Evolutionary conservation across 64 coral and sea anemone genomes (phyloP).

Genomic region (Montipora efflorescens): DNA sequence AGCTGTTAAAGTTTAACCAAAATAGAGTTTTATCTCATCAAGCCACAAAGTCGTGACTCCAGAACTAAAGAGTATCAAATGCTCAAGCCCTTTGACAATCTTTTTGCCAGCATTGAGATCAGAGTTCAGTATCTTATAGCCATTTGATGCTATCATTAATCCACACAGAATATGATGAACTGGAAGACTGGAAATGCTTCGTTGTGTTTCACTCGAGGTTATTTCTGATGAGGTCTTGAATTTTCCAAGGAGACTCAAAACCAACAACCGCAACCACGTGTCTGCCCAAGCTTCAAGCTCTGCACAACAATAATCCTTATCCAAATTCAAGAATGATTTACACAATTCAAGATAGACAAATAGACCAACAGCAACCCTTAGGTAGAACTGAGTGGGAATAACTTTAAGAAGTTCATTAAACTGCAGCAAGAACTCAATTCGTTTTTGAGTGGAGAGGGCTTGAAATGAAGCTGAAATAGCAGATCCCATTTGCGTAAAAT

Average conservation of each 20-base stretch:
- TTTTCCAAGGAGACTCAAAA: constrained; percentile 16
- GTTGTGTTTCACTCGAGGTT: neutral
- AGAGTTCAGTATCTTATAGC: neutral
- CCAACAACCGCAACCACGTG: constrained; percentile 34
- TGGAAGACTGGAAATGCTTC: neutral
- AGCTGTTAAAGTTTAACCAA: neutral
- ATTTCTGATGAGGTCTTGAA: neutral
- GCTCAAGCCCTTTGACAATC: constrained; percentile 40
- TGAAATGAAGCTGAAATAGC: constrained; percentile 19
- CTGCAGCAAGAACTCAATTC: constrained; percentile 10
- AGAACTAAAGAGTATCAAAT: constrained; percentile 23
- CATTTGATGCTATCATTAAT: constrained; percentile 40
- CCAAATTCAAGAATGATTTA: neutral
- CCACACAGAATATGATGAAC: constrained; percentile 62
- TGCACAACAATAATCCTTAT: neutral
- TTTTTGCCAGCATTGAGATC: neutral
- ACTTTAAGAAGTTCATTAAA: neutral
- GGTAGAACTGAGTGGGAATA: constrained; percentile 45
- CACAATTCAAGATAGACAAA: constrained; percentile 33
- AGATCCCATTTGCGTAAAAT: neutral
- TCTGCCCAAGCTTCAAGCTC: constrained; percentile 52
- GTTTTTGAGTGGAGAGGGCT: constrained; percentile 7
- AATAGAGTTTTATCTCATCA: constrained; percentile 3
- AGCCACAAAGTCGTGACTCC: constrained; percentile 58
- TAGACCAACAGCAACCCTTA: constrained; percentile 32